A percentile compares a stretch with the other conserved stretches of the same genome.
Evolutionary conservation across 2,797 vertebrate genomes (phyloP).

Genomic region (Ceryle rudis): DNA sequence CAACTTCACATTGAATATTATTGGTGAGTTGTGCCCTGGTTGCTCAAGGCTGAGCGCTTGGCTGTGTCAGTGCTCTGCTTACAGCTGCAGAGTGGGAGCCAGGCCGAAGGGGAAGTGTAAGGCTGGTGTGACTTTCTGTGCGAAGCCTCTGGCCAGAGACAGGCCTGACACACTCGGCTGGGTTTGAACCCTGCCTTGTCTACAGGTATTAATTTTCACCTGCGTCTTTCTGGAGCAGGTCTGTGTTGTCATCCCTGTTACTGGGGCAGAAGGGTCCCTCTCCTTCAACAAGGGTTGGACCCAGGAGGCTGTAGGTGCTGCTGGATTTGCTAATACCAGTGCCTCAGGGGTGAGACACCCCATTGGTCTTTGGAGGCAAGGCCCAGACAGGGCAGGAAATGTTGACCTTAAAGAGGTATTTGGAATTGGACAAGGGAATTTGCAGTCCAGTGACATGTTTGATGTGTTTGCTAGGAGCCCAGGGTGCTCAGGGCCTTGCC

Average conservation of each 20-base stretch:
- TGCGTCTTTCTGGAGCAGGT: not conserved
- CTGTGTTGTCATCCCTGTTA: not conserved
- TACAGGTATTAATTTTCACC: not conserved
- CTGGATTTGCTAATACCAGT: not conserved
- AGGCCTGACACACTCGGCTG: not conserved
- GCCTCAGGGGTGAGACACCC: rapidly evolving
- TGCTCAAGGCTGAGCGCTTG: not conserved
- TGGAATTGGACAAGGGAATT: not conserved
- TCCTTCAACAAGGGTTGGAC: not conserved
- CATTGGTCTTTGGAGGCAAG: not conserved
- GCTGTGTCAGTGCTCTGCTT: not conserved
- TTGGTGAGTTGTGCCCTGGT: constrained; percentile 78
- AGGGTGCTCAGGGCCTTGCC: not conserved
- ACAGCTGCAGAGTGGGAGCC: not conserved
- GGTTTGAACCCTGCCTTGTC: not conserved
- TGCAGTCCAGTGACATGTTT: not conserved
- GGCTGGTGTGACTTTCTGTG: not conserved
- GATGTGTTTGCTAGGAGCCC: not conserved
- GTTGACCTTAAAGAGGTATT: not conserved
- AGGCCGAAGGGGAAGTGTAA: not conserved
- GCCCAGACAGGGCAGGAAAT: not conserved
- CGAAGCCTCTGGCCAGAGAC: not conserved
- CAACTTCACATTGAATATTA: constrained; percentile 91
- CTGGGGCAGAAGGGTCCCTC: not conserved
- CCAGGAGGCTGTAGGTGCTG: not conserved